Evolutionary conservation across 1,140 invertebrate genomes (phyloP).

Genomic region (Papilio helenus): DNA sequence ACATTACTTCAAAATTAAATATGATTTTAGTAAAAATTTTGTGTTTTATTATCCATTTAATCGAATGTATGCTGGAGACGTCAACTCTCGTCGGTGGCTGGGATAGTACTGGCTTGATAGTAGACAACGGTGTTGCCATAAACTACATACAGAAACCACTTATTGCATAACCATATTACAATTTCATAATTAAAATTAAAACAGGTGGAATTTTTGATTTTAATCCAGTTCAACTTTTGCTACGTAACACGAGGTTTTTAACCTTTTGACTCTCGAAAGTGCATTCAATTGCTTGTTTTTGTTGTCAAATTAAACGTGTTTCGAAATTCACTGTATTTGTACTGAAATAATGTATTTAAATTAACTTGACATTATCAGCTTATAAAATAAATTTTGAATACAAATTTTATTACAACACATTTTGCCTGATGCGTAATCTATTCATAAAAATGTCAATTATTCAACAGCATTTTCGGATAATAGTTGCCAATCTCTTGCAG

Average conservation of each 20-base stretch:
- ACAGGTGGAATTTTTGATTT: background rate
- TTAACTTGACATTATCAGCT: background rate
- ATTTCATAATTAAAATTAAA: background rate
- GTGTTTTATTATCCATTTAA: no score
- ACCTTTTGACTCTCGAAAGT: background rate
- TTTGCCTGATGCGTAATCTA: background rate
- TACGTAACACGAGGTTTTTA: background rate
- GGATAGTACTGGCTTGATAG: background rate
- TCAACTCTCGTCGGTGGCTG: no score
- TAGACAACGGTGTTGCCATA: background rate
- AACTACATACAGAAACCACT: background rate
- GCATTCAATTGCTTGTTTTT: no score
- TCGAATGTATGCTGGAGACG: no score
- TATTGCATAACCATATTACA: background rate
- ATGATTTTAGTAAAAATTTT: no score
- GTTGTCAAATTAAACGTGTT: no score
- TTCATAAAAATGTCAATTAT: background rate
- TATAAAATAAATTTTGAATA: background rate
- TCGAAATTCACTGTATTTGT: background rate
- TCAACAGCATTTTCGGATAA: background rate
- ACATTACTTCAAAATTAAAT: no score
- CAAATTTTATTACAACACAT: slow-evolving; percentile 1
- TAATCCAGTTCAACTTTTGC: background rate
- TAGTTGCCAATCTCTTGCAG: background rate
- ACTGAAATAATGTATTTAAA: background rate